Evolutionary conservation across 2,888 invertebrate species (phyloP).

Genomic region (Panzeria rudis): DNA sequence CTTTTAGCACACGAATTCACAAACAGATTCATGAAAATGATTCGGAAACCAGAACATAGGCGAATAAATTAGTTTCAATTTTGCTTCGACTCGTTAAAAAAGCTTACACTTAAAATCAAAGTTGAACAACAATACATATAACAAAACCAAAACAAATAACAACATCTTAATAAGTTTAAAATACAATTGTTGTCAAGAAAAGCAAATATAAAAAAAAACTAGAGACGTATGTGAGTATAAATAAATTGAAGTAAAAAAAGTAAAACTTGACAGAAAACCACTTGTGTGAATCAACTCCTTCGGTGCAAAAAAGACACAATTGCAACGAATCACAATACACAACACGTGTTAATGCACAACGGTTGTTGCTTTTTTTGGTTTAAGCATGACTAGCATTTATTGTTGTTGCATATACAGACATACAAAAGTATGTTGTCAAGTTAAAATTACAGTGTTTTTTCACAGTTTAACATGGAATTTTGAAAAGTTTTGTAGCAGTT

Average conservation of each 20-base stretch:
- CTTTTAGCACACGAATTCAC: no score
- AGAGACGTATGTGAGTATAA: not conserved
- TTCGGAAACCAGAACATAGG: no score
- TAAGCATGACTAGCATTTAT: constrained; percentile 37
- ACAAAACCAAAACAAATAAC: constrained; percentile 41
- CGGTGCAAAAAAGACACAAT: not conserved
- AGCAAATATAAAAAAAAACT: constrained; percentile 2
- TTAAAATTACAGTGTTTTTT: no score
- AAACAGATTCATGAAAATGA: no score
- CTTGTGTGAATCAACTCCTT: constrained; percentile 25
- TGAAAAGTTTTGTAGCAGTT: no score
- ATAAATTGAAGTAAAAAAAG: not conserved
- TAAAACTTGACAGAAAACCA: constrained; percentile 21
- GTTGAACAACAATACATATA: constrained; percentile 3
- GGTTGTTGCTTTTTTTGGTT: not conserved
- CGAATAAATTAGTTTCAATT: not conserved
- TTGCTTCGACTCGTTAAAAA: not conserved
- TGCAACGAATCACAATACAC: not conserved
- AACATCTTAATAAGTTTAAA: constrained; percentile 34
- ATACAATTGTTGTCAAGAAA: constrained; percentile 19
- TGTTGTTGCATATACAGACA: not conserved
- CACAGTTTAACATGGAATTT: no score
- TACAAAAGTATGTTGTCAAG: no score
- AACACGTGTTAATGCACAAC: not conserved
- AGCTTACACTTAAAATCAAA: not conserved